phyloP scores from a whole-genome alignment of 2,888 invertebrate species.

The Lepidochrysops patricia region DNA sequence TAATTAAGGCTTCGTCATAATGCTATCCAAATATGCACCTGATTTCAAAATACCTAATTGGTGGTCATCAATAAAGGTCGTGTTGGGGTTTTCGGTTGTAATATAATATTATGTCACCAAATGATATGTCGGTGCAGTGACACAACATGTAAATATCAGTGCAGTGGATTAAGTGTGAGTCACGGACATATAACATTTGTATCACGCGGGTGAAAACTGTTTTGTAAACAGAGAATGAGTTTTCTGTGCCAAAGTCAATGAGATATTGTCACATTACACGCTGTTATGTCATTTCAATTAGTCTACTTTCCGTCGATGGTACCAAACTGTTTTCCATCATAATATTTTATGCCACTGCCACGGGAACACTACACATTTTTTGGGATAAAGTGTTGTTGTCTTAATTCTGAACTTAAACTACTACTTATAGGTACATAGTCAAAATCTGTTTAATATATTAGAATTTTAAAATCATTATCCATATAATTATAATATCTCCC shows the following conservation, averaged over 20 bases:
- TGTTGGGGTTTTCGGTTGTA: neutral
- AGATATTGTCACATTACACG: neutral
- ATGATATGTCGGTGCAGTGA: neutral
- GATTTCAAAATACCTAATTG: neutral
- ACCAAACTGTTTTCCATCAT: too few relatives aligned
- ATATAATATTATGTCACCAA: neutral
- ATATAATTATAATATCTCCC: too few relatives aligned
- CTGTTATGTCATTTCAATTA: neutral
- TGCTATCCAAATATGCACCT: neutral
- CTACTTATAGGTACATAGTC: too few relatives aligned
- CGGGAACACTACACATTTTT: too few relatives aligned
- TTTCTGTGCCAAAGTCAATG: conserved; percentile 4
- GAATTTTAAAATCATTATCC: too few relatives aligned
- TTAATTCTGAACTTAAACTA: too few relatives aligned
- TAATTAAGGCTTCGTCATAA: too few relatives aligned
- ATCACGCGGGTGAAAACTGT: conserved; percentile 12
- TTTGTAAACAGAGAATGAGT: conserved; percentile 9
- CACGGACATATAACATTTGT: conserved; percentile 8
- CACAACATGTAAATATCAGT: conserved; percentile 5
- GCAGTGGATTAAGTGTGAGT: conserved; percentile 3
- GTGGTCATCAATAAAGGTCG: neutral
- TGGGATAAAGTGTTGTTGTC: too few relatives aligned
- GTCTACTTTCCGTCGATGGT: neutral
- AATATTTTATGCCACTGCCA: too few relatives aligned
- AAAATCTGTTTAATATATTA: too few relatives aligned